phyloP scores from a whole-genome alignment of 2,888 invertebrate species.

The Amphipoea oculea region DNA sequence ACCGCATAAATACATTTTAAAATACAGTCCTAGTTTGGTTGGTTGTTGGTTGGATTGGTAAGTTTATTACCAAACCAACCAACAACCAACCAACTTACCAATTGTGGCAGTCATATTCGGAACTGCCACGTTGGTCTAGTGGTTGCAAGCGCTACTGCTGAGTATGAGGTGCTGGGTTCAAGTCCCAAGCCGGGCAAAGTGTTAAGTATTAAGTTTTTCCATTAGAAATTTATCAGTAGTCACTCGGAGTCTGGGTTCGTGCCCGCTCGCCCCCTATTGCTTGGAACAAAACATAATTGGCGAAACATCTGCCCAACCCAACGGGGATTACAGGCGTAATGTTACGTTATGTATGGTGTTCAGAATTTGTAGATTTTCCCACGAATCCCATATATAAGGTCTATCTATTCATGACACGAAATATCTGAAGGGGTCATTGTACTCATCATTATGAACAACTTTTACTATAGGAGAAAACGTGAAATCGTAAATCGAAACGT shows the following conservation, averaged over 20 bases:
- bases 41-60: too few relatives aligned
- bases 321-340: neutral
- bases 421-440: too few relatives aligned
- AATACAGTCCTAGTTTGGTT: constrained; percentile 14
- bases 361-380: neutral
- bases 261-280: neutral
- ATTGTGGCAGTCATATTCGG: neutral
- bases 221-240: neutral
- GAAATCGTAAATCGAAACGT: too few relatives aligned
- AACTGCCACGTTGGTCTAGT: neutral
- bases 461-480: too few relatives aligned
- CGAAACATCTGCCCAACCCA: neutral
- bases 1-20: constrained; percentile 17
- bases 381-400: neutral
- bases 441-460: too few relatives aligned
- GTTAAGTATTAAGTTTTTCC: neutral
- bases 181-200: neutral
- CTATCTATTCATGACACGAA: too few relatives aligned
- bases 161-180: neutral
- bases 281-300: neutral
- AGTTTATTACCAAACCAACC: too few relatives aligned
- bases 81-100: neutral
- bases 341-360: neutral
- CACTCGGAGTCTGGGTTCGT: neutral
- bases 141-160: neutral